Evolutionary conservation across 2,797 vertebrate species (phyloP).

Genomic region (Leucoraja ocellata): DNA sequence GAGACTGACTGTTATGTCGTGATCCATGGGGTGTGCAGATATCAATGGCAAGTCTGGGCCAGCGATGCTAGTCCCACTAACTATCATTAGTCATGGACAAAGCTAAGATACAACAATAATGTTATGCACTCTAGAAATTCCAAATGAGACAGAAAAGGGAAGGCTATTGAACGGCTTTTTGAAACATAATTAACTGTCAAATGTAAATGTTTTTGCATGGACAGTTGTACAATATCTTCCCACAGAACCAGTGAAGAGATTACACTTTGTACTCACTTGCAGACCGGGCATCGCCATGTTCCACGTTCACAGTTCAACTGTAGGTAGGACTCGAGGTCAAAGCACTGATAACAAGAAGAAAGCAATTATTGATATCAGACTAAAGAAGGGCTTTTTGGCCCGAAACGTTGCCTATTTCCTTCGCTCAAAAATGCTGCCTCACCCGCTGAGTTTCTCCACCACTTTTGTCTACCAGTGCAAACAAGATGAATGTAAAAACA

Average conservation of each 20-base stretch:
- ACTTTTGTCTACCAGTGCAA: too few relatives aligned
- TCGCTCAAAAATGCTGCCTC: too few relatives aligned
- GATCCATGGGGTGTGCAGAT: neutral
- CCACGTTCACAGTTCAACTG: conserved; percentile 92
- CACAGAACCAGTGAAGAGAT: neutral
- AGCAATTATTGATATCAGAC: neutral
- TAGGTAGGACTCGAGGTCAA: conserved; percentile 89
- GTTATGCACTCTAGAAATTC: neutral
- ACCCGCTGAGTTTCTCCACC: too few relatives aligned
- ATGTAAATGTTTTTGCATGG: neutral
- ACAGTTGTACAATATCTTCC: neutral
- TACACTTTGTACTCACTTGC: conserved; percentile 72
- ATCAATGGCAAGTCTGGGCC: neutral
- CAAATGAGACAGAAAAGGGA: neutral
- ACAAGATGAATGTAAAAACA: neutral
- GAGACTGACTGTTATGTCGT: too few relatives aligned
- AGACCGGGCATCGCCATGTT: conserved; percentile 92
- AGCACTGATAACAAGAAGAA: conserved; percentile 64
- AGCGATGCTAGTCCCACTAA: neutral
- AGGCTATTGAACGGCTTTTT: neutral
- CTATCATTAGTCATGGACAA: neutral
- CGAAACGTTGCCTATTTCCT: too few relatives aligned
- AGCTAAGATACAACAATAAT: neutral
- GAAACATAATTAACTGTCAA: neutral
- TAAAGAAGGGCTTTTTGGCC: too few relatives aligned